Evolutionary conservation across 2,797 vertebrate genomes (phyloP), one percentile per base, ranked within the genome.

Genomic region (Micromesistius poutassou): DNA sequence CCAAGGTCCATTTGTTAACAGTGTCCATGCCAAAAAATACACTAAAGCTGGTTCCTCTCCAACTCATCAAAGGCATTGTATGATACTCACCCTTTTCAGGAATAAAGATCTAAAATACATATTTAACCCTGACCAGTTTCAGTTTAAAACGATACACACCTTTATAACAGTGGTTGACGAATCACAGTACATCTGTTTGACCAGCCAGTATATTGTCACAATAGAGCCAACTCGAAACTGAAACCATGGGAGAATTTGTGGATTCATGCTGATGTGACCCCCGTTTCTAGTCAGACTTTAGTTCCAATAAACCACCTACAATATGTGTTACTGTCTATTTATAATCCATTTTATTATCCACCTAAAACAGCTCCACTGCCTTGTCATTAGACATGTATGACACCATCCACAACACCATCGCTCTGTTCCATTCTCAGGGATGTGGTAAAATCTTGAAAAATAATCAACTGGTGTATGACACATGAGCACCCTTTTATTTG

Each of bases 81-180:
- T 91, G 88, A 90, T 93, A 91, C 87, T 84, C 82, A 84, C 85
- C 84, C 85, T 92, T 79, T 93, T 93, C 91, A 92, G 91, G 92
- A 93, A 93, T 93, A 92, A 93, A 93, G 85, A 91, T 91, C 83
- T 90, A 89, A 91, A 77, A 82, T 84, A 90, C 88, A 79, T 88
- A 84, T 88, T 89, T 76, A 88, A 86, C 80, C 85, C 79, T 87
- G 81, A 83, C 82, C 88, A 85, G 80, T 88, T 91, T 89, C 82
- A 84, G 81, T 82, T 82, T 79, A 84, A 86, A 76, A 14, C 74
- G 86, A 82, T 71, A 80, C 79, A 84, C 85, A 78, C 79, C 73
- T 68, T 68, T 68, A 68, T 13, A 25, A 12, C 62, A 25, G 55
- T 25, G 55, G n/a, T 62, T n/a, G 9, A 25, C 19, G 55, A 62